Conservation (phyloP, 2,113 vertebrate genomes). For the Oxyruncus cristatus region DNA sequence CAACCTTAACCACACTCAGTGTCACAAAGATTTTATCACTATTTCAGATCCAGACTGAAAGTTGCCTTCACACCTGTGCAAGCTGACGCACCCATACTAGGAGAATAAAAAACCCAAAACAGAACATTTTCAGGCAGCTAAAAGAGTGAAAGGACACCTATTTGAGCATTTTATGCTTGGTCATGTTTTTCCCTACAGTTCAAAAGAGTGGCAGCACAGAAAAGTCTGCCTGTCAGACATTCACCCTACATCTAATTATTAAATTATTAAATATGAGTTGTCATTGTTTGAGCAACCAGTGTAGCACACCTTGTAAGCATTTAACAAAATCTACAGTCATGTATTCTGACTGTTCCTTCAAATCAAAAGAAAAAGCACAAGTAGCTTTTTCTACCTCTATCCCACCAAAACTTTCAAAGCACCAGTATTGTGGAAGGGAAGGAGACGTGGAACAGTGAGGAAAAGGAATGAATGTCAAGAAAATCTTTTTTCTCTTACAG, state of each 20-base stretch:
- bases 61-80: not conserved
- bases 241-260: not conserved
- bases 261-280: not conserved
- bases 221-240: too few species aligned
- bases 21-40: not conserved
- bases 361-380: not conserved
- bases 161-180: not conserved
- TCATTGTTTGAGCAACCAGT: not conserved
- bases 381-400: not conserved
- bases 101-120: not conserved
- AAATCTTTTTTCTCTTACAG: not conserved
- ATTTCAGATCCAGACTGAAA: not conserved
- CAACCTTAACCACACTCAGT: fast-evolving
- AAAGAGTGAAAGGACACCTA: not conserved
- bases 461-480: not conserved
- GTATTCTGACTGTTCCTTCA: not conserved
- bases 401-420: not conserved
- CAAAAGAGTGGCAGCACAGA: not conserved
- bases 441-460: not conserved
- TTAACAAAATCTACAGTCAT: not conserved
- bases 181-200: not conserved
- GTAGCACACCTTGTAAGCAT: not conserved
- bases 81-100: not conserved
- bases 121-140: not conserved
- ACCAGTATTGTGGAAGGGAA: not conserved